phyloP scores from a whole-genome alignment of 1,140 invertebrate species.

The Artemia franciscana region DNA sequence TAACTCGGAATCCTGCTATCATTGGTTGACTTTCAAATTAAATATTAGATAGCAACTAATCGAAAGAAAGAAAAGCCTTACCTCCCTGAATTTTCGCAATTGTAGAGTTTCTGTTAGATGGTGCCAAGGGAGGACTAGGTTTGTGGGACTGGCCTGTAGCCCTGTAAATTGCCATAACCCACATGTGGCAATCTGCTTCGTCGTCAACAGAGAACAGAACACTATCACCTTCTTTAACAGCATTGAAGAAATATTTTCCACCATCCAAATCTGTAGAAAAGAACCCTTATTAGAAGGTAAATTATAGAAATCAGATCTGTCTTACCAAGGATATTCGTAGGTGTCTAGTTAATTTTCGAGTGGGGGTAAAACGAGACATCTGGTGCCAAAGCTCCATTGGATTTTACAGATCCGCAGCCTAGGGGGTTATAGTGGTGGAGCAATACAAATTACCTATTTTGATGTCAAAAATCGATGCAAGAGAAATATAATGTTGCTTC shows the following conservation, averaged over 20 bases:
- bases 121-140: slow-evolving; percentile 71
- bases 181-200: slow-evolving; percentile 90
- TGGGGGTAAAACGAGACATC: too few species aligned
- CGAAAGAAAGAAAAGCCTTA: slow-evolving; percentile 18
- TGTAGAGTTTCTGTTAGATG: slow-evolving; percentile 58
- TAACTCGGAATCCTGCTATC: neutral
- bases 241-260: slow-evolving; percentile 88
- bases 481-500: too few species aligned
- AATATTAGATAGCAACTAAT: neutral
- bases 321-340: too few species aligned
- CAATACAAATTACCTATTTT: too few species aligned
- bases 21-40: neutral
- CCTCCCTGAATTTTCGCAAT: slow-evolving; percentile 72
- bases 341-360: too few species aligned
- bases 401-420: too few species aligned
- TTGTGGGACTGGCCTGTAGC: slow-evolving; percentile 98
- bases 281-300: too few species aligned
- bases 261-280: slow-evolving; percentile 50
- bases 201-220: slow-evolving; percentile 91
- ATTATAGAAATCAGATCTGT: too few species aligned
- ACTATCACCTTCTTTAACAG: slow-evolving; percentile 90
- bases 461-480: too few species aligned
- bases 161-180: slow-evolving; percentile 96
- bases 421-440: too few species aligned
- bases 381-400: too few species aligned